Percentiles rank a stretch among this genome's conserved stretches.
phyloP scores from a whole-genome alignment of 2,113 vertebrate species.

The Salvator merianae region DNA sequence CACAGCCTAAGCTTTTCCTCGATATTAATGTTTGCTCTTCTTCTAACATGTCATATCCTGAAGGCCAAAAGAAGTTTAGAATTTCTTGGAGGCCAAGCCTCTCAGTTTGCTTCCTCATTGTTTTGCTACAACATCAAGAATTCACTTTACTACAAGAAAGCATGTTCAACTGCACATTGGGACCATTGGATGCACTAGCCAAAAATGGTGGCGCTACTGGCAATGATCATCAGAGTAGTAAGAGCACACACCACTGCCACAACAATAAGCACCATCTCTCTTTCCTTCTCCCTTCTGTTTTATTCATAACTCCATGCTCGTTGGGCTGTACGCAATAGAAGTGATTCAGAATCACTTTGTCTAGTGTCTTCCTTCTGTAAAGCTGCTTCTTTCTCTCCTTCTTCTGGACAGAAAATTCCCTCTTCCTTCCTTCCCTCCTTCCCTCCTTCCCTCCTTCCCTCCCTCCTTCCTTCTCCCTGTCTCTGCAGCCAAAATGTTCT shows the following conservation, averaged over 20 bases:
- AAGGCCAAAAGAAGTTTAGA: neutral
- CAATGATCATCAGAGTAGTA: no score
- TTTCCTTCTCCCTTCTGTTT: neutral
- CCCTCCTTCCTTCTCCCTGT: rapidly evolving
- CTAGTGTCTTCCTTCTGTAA: neutral
- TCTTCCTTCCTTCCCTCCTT: neutral
- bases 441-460: neutral
- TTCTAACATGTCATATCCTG: neutral
- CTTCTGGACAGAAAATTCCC: no score
- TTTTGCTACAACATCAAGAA: neutral
- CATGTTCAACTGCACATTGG: neutral
- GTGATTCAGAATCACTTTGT: neutral
- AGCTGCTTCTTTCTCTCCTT: neutral
- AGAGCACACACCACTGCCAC: no score
- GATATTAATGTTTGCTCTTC: neutral
- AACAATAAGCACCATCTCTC: rapidly evolving
- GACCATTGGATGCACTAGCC: neutral
- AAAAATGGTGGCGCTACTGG: no score
- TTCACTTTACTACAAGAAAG: neutral
- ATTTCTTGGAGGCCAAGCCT: neutral
- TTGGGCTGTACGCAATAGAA: neutral
- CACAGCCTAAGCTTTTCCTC: neutral
- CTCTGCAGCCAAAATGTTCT: neutral
- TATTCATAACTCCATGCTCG: neutral
- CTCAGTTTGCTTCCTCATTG: neutral